Base-by-base conservation (phyloP, 2,888 invertebrate genomes). In the Sthenelais limicola region DNA sequence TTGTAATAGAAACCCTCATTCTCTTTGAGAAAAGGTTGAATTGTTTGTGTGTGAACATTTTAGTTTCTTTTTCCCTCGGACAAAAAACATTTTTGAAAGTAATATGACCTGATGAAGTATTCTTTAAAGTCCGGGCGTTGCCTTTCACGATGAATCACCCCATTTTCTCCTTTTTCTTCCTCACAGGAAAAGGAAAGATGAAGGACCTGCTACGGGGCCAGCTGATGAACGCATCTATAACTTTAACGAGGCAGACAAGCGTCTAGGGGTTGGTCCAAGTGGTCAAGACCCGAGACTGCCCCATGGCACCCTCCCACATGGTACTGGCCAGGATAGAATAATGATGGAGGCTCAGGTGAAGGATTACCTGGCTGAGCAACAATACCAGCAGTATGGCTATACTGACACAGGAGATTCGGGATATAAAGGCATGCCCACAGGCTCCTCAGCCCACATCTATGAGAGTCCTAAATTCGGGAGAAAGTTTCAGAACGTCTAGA, bases 391-490 rank as follows among this genome's bases (percentile, higher is more conserved):
- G 62, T 62, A 62, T 24, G 62, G 62, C 21, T 62, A 62, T 43
- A 62, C 62, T 21, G 62, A 62, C 62, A 62, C 62, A 12, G 62
- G 62, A 4, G 62, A 62, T 15, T 38, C 62, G 38, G 62, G 62
- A 35, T 62, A 62, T 62, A 62, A 62, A 18, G 62, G 62, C 24
- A 35, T 38, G 62, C 62, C 62, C 38, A 24, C 62, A 3, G 54
- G 28, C 3, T 54, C 68, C 9, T 38, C 52, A 4, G 49, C 70
- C n/a, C 70, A 70, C 51, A 70, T 70, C 51, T 70, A 70, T 21
- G 70, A 70, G 51, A 70, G 70, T 30, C 70, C 70, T 24, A 70
- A 70, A 35, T 70, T 70, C 30, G 70, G 70, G n/a, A 28, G 70
- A 33, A 70, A 70, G 52, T 26, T 24, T 24, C 56, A 56, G 33